These are phyloP conservation scores for Bibio marci DNA, from an alignment of 2,888 invertebrate genomes.

Conservation along the genomic window DNA sequence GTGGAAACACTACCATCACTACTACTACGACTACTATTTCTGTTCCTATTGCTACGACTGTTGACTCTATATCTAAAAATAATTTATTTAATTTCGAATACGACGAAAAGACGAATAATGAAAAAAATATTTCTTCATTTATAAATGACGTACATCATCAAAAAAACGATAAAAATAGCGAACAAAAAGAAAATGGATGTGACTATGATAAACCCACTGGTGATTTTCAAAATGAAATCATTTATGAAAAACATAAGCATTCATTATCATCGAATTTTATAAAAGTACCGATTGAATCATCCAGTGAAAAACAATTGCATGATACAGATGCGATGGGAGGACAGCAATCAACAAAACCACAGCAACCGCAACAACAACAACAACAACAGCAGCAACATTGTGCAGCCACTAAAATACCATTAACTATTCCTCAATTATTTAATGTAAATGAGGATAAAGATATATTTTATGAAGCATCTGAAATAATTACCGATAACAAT, in stretches of 20 bases:
- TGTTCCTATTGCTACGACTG: background rate
- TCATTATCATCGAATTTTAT: background rate
- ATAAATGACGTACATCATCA: background rate
- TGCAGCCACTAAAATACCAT: background rate
- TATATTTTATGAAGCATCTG: conserved; percentile 1
- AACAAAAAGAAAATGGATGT: background rate
- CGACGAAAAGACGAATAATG: background rate
- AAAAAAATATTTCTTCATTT: too few species aligned
- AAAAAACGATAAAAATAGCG: background rate
- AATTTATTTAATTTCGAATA: background rate
- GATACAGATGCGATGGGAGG: background rate
- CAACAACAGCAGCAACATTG: background rate
- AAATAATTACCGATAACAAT: too few species aligned
- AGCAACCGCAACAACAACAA: background rate
- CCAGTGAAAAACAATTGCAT: background rate
- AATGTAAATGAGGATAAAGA: background rate
- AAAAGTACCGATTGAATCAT: background rate
- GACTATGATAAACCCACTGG: background rate
- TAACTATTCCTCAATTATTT: background rate
- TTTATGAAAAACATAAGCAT: background rate
- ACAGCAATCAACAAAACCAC: conserved; percentile 1
- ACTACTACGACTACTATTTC: too few species aligned
- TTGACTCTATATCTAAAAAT: background rate
- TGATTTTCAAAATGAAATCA: background rate
- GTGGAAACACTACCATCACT: background rate